These are phyloP conservation scores for Gerris buenoi DNA, from an alignment of 1,140 invertebrate genomes.

Conservation along the genomic window DNA sequence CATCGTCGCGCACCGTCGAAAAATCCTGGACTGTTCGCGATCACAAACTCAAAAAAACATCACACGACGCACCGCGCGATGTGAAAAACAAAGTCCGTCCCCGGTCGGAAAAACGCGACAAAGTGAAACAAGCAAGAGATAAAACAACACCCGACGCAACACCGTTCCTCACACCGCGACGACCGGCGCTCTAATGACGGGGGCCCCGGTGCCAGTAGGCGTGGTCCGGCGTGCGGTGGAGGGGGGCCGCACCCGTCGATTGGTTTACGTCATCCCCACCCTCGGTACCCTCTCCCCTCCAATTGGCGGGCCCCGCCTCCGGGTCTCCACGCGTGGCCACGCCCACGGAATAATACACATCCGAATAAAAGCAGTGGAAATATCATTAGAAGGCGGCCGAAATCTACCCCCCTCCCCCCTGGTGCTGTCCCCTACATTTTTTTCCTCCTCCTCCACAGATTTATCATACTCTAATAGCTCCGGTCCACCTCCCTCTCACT, in stretches of 20 bases:
- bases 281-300: conserved; percentile 24
- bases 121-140: not conserved
- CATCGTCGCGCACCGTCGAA: conserved; percentile 8
- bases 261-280: conserved; percentile 22
- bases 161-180: conserved; percentile 27
- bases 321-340: conserved; percentile 4
- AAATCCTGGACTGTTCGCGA: conserved; percentile 3
- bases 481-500: not conserved
- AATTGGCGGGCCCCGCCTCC: conserved; percentile 15
- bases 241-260: conserved; percentile 15
- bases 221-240: conserved; percentile 10
- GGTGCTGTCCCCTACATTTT: not conserved
- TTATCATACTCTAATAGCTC: conserved; percentile 16
- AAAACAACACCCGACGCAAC: conserved; percentile 26
- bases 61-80: not conserved
- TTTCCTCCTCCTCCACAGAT: conserved; percentile 11
- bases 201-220: conserved; percentile 23
- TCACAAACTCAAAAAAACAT: not conserved
- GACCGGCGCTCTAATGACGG: conserved; percentile 28
- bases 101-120: conserved; percentile 34
- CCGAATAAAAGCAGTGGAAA: conserved; percentile 19
- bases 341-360: conserved; percentile 14
- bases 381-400: conserved; percentile 13
- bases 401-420: not conserved
- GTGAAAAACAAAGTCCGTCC: conserved; percentile 38